phyloP scores from a whole-genome alignment of 2,888 invertebrate species.

The Nyleta sp. region DNA sequence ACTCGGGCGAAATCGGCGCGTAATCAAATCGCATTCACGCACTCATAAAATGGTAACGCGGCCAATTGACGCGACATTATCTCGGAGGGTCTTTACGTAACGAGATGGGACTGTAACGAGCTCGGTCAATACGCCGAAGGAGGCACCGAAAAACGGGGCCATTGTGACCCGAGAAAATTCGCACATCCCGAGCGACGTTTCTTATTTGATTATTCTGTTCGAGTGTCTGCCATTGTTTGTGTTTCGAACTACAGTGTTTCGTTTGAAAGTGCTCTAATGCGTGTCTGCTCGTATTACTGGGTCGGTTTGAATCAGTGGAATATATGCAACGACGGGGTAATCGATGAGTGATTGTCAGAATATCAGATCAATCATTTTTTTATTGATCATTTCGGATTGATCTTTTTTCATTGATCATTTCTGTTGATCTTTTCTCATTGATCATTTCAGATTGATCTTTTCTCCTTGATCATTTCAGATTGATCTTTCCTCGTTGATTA shows the following conservation, averaged over 20 bases:
- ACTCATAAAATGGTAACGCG: constrained; percentile 44
- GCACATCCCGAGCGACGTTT: constrained; percentile 36
- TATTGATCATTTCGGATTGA: too few relatives aligned
- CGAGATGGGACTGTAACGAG: constrained; percentile 33
- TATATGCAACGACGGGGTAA: too few relatives aligned
- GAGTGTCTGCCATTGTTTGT: constrained; percentile 50
- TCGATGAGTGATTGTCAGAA: too few relatives aligned
- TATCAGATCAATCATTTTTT: too few relatives aligned
- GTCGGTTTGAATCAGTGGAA: too few relatives aligned
- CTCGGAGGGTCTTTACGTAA: constrained; percentile 46
- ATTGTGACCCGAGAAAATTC: constrained; percentile 50
- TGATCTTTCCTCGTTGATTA: too few relatives aligned
- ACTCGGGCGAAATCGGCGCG: constrained; percentile 21
- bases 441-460: too few relatives aligned
- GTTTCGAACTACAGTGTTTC: constrained; percentile 20
- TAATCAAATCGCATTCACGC: constrained; percentile 33
- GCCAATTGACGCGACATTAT: constrained; percentile 41
- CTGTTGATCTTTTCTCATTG: too few relatives aligned
- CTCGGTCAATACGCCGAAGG: constrained; percentile 33
- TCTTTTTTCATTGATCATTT: too few relatives aligned
- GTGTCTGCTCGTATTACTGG: too few relatives aligned
- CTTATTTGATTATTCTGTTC: constrained; percentile 57
- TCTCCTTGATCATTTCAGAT: too few relatives aligned
- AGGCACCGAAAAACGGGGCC: constrained; percentile 51
- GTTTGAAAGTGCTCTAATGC: constrained; percentile 17